phyloP scores from a whole-genome alignment of 2,113 vertebrate genomes.

The cattle (Bos taurus) region DNA sequence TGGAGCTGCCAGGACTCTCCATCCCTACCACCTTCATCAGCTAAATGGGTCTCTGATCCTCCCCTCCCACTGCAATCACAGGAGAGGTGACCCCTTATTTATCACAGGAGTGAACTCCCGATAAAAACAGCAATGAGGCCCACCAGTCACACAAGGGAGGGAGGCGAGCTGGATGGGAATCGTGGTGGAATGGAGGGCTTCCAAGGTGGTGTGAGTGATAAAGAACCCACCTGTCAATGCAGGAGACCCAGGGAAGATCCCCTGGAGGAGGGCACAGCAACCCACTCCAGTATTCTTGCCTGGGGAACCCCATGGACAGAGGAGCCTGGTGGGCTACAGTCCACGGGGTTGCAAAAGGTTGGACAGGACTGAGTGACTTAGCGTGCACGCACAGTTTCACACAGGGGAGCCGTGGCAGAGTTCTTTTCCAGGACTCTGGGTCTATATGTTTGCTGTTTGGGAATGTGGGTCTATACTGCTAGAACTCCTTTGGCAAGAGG shows the following conservation, averaged over 20 bases:
- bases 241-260: not conserved
- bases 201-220: not conserved
- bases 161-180: not conserved
- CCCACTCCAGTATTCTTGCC: not conserved
- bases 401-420: not conserved
- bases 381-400: not conserved
- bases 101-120: not conserved
- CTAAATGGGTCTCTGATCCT: not conserved
- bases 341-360: not conserved
- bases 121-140: not conserved
- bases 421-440: not conserved
- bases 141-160: not conserved
- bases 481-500: not conserved
- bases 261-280: not conserved
- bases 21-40: not conserved
- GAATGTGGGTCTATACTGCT: not conserved
- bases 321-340: not conserved
- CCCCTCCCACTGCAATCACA: not conserved
- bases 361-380: not conserved
- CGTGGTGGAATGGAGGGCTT: not conserved
- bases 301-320: not conserved
- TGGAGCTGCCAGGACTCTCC: not conserved
- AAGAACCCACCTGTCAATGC: not conserved
- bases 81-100: not conserved
- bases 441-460: not conserved